Conservation (phyloP, 1,140 invertebrate species). For the Leptoteleia sp. region DNA sequence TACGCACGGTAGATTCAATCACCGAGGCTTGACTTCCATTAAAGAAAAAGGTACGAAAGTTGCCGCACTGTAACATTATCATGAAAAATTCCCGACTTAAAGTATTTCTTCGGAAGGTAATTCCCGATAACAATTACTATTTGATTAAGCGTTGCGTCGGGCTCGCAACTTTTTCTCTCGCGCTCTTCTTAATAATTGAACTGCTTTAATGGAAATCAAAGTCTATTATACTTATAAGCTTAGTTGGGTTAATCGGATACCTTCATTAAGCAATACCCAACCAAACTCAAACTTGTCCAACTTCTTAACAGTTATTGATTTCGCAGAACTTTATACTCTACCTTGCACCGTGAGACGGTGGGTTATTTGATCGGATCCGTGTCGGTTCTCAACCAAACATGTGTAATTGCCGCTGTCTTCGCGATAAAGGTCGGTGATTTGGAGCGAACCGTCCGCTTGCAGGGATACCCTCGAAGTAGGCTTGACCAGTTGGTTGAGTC, state of each 20-base stretch:
- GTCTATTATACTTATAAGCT: conserved; percentile 29
- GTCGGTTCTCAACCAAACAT: conserved; percentile 90
- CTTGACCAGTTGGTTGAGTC: conserved; percentile 86
- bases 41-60: too few species aligned
- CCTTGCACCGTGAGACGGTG: conserved; percentile 87
- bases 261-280: conserved; percentile 27
- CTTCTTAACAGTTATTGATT: conserved; percentile 51
- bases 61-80: too few species aligned
- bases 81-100: too few species aligned
- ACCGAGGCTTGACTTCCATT: too few species aligned
- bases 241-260: conserved; percentile 32
- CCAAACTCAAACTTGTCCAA: conserved; percentile 34
- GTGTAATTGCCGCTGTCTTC: conserved; percentile 95
- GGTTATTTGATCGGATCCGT: conserved; percentile 92
- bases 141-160: not conserved
- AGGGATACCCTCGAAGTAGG: conserved; percentile 85
- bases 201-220: conserved; percentile 26
- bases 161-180: not conserved
- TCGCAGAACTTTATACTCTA: conserved; percentile 66
- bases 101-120: not conserved
- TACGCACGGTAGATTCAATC: too few species aligned
- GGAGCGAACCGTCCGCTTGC: conserved; percentile 85
- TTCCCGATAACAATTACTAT: not conserved
- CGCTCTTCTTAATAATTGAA: not conserved
- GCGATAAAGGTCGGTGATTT: conserved; percentile 88